phyloP scores from a whole-genome alignment of 2,888 invertebrate species.

The Meghimatium bilineatum region DNA sequence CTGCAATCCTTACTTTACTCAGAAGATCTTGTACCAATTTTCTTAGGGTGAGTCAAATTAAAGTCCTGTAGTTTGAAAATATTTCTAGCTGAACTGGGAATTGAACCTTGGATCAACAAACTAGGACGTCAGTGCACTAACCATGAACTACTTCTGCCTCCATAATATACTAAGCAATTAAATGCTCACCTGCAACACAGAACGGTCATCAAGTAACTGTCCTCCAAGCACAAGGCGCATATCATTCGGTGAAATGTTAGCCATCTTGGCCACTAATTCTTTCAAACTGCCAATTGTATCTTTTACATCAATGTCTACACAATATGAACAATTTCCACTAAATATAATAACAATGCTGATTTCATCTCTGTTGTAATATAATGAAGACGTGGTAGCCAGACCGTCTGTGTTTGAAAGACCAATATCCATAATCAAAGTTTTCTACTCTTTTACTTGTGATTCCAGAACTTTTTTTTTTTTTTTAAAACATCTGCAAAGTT shows the following conservation, averaged over 20 bases:
- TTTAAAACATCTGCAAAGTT: background rate
- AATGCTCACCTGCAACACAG: constrained; percentile 51
- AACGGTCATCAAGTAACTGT: constrained; percentile 53
- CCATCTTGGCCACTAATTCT: constrained; percentile 49
- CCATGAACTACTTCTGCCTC: no score
- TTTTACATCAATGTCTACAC: constrained; percentile 42
- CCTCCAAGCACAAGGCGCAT: constrained; percentile 59
- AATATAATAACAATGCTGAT: constrained; percentile 53
- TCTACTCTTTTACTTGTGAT: background rate
- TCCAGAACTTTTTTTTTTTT: background rate
- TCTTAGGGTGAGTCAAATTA: no score
- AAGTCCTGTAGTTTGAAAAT: no score
- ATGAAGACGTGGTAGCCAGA: constrained; percentile 1
- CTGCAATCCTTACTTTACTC: no score
- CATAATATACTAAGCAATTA: background rate
- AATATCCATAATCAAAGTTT: background rate
- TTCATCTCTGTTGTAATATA: background rate
- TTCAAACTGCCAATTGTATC: constrained; percentile 54
- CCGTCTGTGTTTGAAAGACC: constrained; percentile 13
- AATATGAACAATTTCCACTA: constrained; percentile 43
- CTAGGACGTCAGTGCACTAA: background rate
- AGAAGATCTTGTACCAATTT: no score
- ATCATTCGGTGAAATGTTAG: constrained; percentile 48
- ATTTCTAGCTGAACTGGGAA: no score
- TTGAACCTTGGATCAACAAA: background rate